Evolutionary conservation across 2,113 vertebrate genomes (phyloP).

Genomic region (Hydrochoerus hydrochaeris): DNA sequence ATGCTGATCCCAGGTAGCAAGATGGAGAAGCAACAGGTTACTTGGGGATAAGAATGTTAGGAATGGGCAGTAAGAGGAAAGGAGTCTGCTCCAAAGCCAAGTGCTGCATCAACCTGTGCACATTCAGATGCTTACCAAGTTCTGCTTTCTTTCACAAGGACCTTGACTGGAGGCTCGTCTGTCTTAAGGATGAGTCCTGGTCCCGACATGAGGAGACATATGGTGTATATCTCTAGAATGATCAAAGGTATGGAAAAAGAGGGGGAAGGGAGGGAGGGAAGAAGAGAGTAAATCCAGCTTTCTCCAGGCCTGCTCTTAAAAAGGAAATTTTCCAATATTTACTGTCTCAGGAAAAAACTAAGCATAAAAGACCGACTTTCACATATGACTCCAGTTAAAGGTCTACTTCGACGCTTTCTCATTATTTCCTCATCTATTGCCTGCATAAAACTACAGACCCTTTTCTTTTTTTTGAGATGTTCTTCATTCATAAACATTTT

Average conservation of each 20-base stretch:
- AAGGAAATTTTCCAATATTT: not conserved
- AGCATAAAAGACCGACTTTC: not conserved
- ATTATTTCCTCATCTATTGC: not conserved
- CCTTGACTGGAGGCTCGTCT: not conserved
- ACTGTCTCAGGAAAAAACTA: not conserved
- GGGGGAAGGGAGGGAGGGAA: not conserved
- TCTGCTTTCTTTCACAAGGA: not conserved
- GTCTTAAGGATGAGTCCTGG: not conserved
- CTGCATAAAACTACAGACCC: not conserved
- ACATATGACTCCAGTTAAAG: not conserved
- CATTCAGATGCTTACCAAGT: not conserved
- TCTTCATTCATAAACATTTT: conserved; percentile 51
- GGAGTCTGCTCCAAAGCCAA: not conserved
- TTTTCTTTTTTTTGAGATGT: not conserved
- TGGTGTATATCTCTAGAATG: not conserved
- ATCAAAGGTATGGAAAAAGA: not conserved
- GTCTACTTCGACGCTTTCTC: not conserved
- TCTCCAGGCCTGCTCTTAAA: not conserved
- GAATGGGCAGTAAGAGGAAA: not conserved
- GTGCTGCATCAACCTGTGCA: not conserved
- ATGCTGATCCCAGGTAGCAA: not conserved
- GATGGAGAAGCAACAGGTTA: not conserved
- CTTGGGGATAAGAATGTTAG: not conserved
- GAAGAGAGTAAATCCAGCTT: not conserved
- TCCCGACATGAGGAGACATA: not conserved